phyloP scores from a whole-genome alignment of 2,797 vertebrate species.

The Muraenolepis orangiensis region DNA sequence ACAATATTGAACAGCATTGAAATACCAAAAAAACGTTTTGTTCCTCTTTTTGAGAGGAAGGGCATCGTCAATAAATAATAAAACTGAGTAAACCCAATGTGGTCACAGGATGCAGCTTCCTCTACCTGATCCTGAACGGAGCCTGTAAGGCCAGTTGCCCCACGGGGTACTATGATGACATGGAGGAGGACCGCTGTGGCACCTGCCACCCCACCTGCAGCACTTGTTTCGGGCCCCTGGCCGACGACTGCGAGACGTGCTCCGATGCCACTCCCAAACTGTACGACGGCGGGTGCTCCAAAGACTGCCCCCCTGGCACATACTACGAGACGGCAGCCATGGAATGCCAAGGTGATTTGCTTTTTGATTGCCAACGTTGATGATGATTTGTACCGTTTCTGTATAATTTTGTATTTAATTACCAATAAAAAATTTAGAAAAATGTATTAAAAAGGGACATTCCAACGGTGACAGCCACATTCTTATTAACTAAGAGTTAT shows the following conservation, averaged over 20 bases:
- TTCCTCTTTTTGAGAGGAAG: too few relatives aligned
- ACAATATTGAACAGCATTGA: too few relatives aligned
- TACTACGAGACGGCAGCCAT: conserved; percentile 67
- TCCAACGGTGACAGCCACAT: too few relatives aligned
- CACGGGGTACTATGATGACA: conserved; percentile 76
- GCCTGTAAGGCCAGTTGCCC: conserved; percentile 78
- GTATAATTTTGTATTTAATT: neutral
- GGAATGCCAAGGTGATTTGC: conserved; percentile 76
- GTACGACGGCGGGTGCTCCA: conserved; percentile 73
- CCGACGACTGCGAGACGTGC: conserved; percentile 78
- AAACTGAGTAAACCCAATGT: neutral
- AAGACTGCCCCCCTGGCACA: conserved; percentile 70
- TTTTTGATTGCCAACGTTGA: neutral
- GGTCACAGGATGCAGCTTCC: conserved; percentile 75
- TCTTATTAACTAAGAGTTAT: too few relatives aligned
- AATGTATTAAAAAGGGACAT: too few relatives aligned
- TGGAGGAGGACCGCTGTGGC: conserved; percentile 75
- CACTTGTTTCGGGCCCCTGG: conserved; percentile 73
- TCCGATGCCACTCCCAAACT: conserved; percentile 65
- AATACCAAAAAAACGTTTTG: too few relatives aligned
- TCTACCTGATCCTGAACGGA: conserved; percentile 78
- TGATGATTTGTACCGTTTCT: neutral
- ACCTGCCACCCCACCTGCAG: conserved; percentile 73
- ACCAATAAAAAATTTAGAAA: neutral
- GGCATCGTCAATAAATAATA: too few relatives aligned